Conservation (phyloP, 2,888 invertebrate species). For the Drosophila parthenogenetica region DNA sequence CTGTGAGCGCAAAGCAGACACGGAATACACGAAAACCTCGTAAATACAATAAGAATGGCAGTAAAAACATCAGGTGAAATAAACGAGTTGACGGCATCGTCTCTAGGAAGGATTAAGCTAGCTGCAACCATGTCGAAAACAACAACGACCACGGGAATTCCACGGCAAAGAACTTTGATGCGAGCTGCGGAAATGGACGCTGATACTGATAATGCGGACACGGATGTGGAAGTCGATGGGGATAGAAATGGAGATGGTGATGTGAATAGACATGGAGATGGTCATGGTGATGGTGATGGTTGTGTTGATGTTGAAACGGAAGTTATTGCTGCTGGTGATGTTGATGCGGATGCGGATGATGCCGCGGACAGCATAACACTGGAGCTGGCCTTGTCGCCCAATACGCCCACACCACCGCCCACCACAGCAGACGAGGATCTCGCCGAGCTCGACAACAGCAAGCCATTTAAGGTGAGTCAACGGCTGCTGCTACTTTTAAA, state of each 20-base stretch:
- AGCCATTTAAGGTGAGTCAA: slow-evolving; percentile 71
- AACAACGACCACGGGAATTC: slow-evolving; percentile 40
- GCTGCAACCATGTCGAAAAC: slow-evolving; percentile 30
- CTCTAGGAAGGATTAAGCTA: background rate
- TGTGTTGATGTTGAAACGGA: slow-evolving; percentile 36
- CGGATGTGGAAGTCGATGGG: slow-evolving; percentile 38
- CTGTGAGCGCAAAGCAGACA: slow-evolving; percentile 23
- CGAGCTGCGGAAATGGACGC: slow-evolving; percentile 73
- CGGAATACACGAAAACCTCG: background rate
- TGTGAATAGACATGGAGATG: slow-evolving; percentile 29
- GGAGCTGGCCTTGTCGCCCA: slow-evolving; percentile 68
- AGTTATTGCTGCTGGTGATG: slow-evolving; percentile 12
- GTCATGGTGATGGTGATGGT: slow-evolving; percentile 24
- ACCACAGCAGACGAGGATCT: slow-evolving; percentile 66
- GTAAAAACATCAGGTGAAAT: slow-evolving; percentile 49
- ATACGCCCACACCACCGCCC: slow-evolving; percentile 71
- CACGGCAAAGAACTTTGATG: slow-evolving; percentile 71
- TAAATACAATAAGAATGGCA: slow-evolving; percentile 53
- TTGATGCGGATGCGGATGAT: slow-evolving; percentile 60
- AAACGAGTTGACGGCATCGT: slow-evolving; percentile 29
- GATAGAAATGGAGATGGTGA: slow-evolving; percentile 23
- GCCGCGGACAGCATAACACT: slow-evolving; percentile 73
- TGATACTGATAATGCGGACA: slow-evolving; percentile 52
- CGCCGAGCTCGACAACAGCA: slow-evolving; percentile 70
- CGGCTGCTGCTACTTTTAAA: background rate